Base-by-base conservation (phyloP, 2,113 vertebrate genomes). In the Castor canadensis region DNA sequence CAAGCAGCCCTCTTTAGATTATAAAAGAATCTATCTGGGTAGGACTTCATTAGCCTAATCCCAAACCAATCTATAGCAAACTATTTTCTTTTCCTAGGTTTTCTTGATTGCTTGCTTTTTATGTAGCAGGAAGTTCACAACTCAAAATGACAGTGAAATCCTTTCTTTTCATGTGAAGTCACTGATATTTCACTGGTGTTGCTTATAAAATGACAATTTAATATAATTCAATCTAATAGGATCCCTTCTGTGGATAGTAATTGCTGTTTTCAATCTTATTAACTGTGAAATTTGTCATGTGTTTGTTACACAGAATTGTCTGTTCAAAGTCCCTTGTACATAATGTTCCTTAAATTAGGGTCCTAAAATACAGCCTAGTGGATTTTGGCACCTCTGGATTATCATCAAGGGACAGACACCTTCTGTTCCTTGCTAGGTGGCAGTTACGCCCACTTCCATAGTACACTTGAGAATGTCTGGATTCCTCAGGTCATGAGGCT, bases 131-230 rank as follows among this genome's bases (percentile, higher is more conserved):
- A 35, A 86, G 72, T 47, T 89, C 3, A 67, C 19, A 95, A 73
- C 35, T 89, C 73, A 83, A 67, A 89, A 20, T 85, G 87, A 90
- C 32, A 91, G 22, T 35, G 22, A 3, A 75, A 10, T 71, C n/a
- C 80, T 91, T 83, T 62, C 26, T 79, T 87, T 54, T 79, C 75
- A 66, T 67, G 20, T 38, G 66, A 93, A 87, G 85, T 89, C 58
- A 96, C n/a, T 45, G 30, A 64, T 17, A 24, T 49, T 67, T 73
- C 43, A 72, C 8, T 22, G 26, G 26, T 85, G 76, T 91, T 80
- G 67, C 62, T 83, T 62, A 87, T 4, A 95, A 85, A 92, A 69
- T 49, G 26, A 56, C 54, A 88, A 76, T 52, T 87, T 91, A 67
- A 82, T 28, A 90, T 82, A 54, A 88, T 32, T 82, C 38, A 80